Evolutionary conservation across 2,797 vertebrate species (phyloP), one percentile per base, ranked within the genome.

Genomic region (Trachurus trachurus): DNA sequence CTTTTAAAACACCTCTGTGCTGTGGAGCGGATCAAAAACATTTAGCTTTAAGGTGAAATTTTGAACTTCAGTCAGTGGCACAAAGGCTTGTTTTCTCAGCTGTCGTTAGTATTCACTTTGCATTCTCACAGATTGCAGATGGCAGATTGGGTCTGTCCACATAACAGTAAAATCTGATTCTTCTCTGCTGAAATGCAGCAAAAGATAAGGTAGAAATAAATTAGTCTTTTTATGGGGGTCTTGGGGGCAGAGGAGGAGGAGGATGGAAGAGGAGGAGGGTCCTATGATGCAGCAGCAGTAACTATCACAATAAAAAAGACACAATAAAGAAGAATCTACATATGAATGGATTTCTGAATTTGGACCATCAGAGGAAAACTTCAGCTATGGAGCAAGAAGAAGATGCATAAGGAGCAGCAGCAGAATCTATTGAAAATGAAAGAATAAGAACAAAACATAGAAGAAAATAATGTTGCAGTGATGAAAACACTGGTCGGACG

Each of bases 161-260:
- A 74, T 69, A 64, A 34, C 50, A 66, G 87, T 82, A 61, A 76
- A 69, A 74, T 77, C 21, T 0, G 4, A 81, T 69, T 77, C 63
- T 45, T 75, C 59, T 71, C 29, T 42, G 63, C 74, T 58, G 49
- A 81, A 80, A 79, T 53, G 19, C 69, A 76, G 58, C 68, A 57
- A 15, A 69, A 26, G 82, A 80, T 76, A 79, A 81, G 82, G 83
- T 66, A 31, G 67, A 58, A 45, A 57, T 29, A 74, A 67, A 89
- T 77, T 72, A 49, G 50, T 68, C 44, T 72, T 53, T 67, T 40
- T 47, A 9, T 17, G 31, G 5, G 5, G 17, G 10, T 44, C 12
- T 44, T 29, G 13, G 37, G 39, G 26, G 9, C 26, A 29, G 40
- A 53, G 56, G 40, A 21, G 42, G 72, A 37, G 34, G 34, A 5